Evolutionary conservation across 2,888 invertebrate genomes (phyloP), one percentile per base, ranked within the genome.

Genomic region (Dastarcus helophoroides): DNA sequence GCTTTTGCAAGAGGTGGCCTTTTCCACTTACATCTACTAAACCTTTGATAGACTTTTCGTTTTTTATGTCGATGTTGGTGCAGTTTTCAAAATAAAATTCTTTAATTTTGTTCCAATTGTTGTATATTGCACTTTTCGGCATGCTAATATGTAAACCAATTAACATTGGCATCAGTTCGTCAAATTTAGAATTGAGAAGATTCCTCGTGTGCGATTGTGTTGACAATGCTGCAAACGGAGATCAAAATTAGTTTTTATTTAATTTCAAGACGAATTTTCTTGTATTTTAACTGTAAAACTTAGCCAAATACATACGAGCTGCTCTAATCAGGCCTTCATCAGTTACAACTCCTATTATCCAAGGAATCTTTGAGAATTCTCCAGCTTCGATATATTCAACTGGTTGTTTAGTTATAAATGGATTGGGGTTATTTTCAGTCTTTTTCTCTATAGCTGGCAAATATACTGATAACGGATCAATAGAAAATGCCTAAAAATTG

Each of bases 251-350:
- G 14, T 21, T 21, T 12, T 29, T 14, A 29, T 12, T 6, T 2
- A 29, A 13, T 3, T n/a, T n/a, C n/a, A n/a, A n/a, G n/a, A n/a
- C n/a, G n/a, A 7, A 17, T 7, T 7, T 17, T 17, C n/a, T 17
- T 7, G n/a, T 7, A 7, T 17, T 17, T 6, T 17, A 17, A 17
- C n/a, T 17, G 19, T n/a, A n/a, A n/a, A n/a, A n/a, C n/a, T n/a
- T n/a, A n/a, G n/a, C n/a, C n/a, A n/a, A 4, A 15, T 7, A 44
- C 48, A 48, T 51, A 63, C 63, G 46, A 33, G 51, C 53, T 9
- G 63, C 63, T 30, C 65, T 57, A 8, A 71, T 56, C 2, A 65
- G 60, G 11, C 70, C 71, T 44, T 71, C 71, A 3, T 60, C 50
- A 2, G 62, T 54, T 2, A 63, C 63, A 2, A 58, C 48, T 3